Base-by-base conservation (phyloP, 1,140 invertebrate genomes). In the Daktulosphaira vitifoliae region DNA sequence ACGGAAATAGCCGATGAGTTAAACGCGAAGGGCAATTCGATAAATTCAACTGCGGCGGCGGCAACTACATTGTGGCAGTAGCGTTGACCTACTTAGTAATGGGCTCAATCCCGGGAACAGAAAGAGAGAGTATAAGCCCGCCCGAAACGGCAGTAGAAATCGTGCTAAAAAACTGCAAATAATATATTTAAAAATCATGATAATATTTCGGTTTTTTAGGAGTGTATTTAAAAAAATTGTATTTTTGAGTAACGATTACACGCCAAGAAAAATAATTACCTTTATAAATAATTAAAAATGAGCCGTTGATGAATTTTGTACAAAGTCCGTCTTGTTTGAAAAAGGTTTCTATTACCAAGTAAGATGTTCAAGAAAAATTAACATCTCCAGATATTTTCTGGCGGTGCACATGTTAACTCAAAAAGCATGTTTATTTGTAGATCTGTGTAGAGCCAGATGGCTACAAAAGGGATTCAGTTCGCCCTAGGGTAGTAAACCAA, bases 391-490 rank as follows among this genome's bases (percentile, higher is more conserved):
- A 6, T 11, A 5, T 6, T 6, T 33, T 11, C 29, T 5, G 29
- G 29, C 29, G 11, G 29, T 11, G 11, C 56, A 62, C 18, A 20
- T 62, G 42, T 62, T 25, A 11, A 33, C 29, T 29, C 18, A 46
- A 62, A 62, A 62, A 29, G 23, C 56, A 5, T 62, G 56, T 62
- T 59, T 62, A 62, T 62, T 62, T 25, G 42, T 59, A 62, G 56
- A 48, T 6, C 11, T 6, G 15, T n/a, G 13, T 11, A 18, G n/a
- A n/a, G 25, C 56, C 56, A 62, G 56, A 62, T 62, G 56, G 56
- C 39, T 44, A 33, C 26, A 62, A n/a, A 29, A 46, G 56, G 39
- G 56, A 42, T 48, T 62, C 56, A 26, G 22, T 48, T 9, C 46
- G 44, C 42, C 56, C 29, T 48, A 20, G 42, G 54, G 54, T 59